Conservation (phyloP, 2,888 invertebrate genomes). For the Abscondita cerata region DNA sequence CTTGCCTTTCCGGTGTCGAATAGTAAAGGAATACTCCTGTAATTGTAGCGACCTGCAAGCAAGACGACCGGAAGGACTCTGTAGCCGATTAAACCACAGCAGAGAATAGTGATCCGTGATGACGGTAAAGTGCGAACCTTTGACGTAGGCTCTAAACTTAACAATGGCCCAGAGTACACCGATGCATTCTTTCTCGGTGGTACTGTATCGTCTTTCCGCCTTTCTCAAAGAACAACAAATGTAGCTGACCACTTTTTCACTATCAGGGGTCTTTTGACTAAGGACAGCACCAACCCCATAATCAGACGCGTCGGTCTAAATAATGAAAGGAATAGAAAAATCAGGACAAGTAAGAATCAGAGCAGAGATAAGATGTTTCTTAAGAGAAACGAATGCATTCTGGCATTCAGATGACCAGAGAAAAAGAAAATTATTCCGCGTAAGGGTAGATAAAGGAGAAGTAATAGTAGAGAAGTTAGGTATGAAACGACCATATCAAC, state of each 20-base stretch:
- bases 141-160: conserved; percentile 25
- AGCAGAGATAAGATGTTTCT: no score
- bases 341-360: no score
- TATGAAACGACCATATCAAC: no score
- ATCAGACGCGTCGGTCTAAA: no score
- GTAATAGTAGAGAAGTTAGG: not conserved
- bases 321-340: no score
- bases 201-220: conserved; percentile 21
- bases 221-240: conserved; percentile 12
- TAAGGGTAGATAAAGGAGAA: no score
- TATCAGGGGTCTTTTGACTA: no score
- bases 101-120: no score
- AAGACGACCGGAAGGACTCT: conserved; percentile 27
- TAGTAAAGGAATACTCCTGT: not conserved
- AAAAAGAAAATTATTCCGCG: not conserved
- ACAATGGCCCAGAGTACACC: conserved; percentile 18
- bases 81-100: conserved; percentile 10
- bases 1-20: no score
- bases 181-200: conserved; percentile 21
- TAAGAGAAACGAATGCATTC: not conserved
- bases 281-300: no score
- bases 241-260: conserved; percentile 15
- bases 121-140: no score
- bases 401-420: not conserved
- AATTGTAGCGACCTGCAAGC: not conserved